Percentiles rank a stretch among this genome's conserved stretches.
Evolutionary conservation across 2,888 invertebrate genomes (phyloP).

Genomic region (Drosophila atroscutellata): DNA sequence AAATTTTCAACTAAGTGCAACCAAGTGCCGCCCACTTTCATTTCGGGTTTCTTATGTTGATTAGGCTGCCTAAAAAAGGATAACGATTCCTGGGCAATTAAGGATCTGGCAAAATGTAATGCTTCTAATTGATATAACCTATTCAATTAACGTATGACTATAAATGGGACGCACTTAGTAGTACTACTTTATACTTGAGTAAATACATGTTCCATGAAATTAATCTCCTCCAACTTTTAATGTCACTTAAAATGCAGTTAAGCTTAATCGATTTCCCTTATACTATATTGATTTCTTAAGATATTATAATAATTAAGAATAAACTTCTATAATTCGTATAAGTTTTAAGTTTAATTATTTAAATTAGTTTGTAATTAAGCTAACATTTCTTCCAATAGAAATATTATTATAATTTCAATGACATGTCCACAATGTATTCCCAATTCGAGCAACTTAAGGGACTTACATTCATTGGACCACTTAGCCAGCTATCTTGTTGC

Average conservation of each 20-base stretch:
- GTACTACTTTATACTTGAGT: background rate
- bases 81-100: background rate
- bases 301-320: background rate
- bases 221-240: background rate
- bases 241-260: background rate
- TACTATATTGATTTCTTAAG: background rate
- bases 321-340: too few relatives aligned
- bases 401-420: background rate
- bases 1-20: conserved; percentile 35
- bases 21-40: background rate
- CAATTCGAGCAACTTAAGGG: background rate
- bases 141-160: background rate
- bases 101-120: background rate
- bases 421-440: background rate
- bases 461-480: background rate
- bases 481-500: conserved; percentile 33
- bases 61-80: background rate
- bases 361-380: too few relatives aligned
- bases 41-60: background rate
- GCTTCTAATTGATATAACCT: background rate
- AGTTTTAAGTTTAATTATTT: too few relatives aligned
- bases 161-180: background rate
- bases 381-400: background rate
- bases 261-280: background rate
- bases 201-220: background rate